These are phyloP conservation scores for Procambarus clarkii DNA, from an alignment of 1,140 invertebrate genomes.

Conservation along the genomic window DNA sequence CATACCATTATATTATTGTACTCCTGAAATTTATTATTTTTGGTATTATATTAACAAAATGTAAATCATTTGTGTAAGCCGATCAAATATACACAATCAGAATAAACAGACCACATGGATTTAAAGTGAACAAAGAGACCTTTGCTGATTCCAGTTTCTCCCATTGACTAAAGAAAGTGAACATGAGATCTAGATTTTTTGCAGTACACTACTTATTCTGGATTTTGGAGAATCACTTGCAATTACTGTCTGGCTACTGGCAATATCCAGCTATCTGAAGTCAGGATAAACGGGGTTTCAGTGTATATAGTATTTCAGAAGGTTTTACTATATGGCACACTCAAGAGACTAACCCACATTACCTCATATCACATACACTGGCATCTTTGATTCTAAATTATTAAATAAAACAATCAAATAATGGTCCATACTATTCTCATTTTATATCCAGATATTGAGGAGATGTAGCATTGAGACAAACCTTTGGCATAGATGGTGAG, in stretches of 20 bases:
- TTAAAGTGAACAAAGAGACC: no score
- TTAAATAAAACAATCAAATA: background rate
- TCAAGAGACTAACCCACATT: background rate
- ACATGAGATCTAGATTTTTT: no score
- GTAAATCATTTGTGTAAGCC: no score
- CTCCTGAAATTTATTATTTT: background rate
- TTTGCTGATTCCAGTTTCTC: no score
- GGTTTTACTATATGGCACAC: background rate
- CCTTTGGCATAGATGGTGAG: constrained; percentile 49
- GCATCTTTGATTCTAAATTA: background rate
- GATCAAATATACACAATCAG: no score
- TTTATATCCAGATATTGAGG: background rate
- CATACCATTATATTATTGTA: no score
- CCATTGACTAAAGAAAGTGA: no score
- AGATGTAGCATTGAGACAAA: background rate
- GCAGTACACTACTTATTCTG: no score
- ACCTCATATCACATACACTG: background rate
- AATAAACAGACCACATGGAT: no score
- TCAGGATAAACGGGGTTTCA: background rate
- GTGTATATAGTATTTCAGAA: background rate
- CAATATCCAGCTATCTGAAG: no score
- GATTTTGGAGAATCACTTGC: no score
- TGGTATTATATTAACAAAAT: background rate
- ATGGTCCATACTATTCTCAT: background rate
- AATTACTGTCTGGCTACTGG: no score